Conservation (phyloP, 2,797 vertebrate species). For the Cossypha caffra region DNA sequence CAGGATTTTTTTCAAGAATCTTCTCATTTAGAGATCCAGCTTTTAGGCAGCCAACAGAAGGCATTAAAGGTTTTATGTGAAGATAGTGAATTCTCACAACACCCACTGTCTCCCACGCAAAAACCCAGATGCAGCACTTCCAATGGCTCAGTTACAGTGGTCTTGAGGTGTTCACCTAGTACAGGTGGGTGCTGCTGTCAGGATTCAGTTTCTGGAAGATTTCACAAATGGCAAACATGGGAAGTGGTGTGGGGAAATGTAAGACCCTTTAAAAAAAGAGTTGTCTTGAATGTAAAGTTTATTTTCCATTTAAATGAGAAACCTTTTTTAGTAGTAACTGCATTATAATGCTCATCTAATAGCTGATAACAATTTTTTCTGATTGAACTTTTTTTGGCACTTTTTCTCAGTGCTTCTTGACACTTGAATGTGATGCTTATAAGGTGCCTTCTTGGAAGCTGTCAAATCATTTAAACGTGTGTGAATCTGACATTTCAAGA, state of each 20-base stretch:
- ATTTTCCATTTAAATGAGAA: slow-evolving; percentile 30
- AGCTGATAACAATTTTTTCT: slow-evolving; percentile 12
- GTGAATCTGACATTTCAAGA: slow-evolving; percentile 47
- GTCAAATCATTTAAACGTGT: slow-evolving; percentile 69
- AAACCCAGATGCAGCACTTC: not conserved
- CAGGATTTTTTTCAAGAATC: not conserved
- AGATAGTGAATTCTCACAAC: not conserved
- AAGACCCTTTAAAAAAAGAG: not conserved
- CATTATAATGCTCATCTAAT: slow-evolving; percentile 2
- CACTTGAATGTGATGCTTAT: slow-evolving; percentile 32
- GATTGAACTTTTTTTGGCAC: slow-evolving; percentile 31
- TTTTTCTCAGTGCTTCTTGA: slow-evolving; percentile 62
- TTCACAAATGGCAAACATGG: not conserved
- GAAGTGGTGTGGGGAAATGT: not conserved
- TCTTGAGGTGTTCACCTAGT: not conserved
- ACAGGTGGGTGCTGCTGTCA: not conserved
- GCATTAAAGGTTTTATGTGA: not conserved
- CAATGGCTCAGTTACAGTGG: not conserved
- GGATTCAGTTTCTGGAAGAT: not conserved
- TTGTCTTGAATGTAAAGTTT: not conserved
- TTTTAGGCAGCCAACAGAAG: not conserved
- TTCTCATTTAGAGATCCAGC: slow-evolving; percentile 7
- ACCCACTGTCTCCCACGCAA: not conserved
- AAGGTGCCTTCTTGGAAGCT: slow-evolving; percentile 40
- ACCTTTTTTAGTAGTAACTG: not conserved